These are phyloP conservation scores for Synanthedon myopaeformis DNA, from an alignment of 2,888 invertebrate species.

Conservation along the genomic window DNA sequence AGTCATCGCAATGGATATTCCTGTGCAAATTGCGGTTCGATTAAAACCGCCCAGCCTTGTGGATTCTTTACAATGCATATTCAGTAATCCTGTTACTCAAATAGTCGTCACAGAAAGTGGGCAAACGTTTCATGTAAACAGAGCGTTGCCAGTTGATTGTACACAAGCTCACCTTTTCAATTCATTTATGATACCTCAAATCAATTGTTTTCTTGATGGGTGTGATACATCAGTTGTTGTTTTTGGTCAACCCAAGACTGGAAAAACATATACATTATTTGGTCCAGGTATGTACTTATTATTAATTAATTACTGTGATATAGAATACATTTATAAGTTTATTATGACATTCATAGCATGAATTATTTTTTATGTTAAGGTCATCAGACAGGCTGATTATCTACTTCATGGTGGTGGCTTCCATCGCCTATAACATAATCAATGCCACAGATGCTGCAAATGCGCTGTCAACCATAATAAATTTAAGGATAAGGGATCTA, in stretches of 20 bases:
- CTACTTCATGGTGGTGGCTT: too few species aligned
- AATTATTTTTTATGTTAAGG: too few species aligned
- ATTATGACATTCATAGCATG: too few species aligned
- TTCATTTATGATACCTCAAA: constrained; percentile 74
- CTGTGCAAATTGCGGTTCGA: constrained; percentile 79
- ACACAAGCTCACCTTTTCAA: constrained; percentile 74
- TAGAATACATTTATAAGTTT: background rate
- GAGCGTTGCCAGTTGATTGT: constrained; percentile 69
- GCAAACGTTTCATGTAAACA: constrained; percentile 66
- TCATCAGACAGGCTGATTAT: too few species aligned
- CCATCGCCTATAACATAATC: too few species aligned
- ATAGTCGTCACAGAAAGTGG: constrained; percentile 72
- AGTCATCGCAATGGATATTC: constrained; percentile 72
- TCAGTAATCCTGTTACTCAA: constrained; percentile 70
- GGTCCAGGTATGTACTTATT: constrained; percentile 70
- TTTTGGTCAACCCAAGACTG: constrained; percentile 75
- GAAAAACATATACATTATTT: constrained; percentile 80
- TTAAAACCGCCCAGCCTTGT: constrained; percentile 71
- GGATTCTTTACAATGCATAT: constrained; percentile 69
- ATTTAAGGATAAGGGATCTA: too few species aligned
- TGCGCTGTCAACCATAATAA: too few species aligned
- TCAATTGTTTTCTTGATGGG: constrained; percentile 77
- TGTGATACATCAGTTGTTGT: constrained; percentile 81
- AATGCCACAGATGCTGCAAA: too few species aligned
- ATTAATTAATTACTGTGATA: background rate